These are phyloP conservation scores for Dasyprocta punctata DNA, from an alignment of 2,113 vertebrate species.

Conservation along the genomic window DNA sequence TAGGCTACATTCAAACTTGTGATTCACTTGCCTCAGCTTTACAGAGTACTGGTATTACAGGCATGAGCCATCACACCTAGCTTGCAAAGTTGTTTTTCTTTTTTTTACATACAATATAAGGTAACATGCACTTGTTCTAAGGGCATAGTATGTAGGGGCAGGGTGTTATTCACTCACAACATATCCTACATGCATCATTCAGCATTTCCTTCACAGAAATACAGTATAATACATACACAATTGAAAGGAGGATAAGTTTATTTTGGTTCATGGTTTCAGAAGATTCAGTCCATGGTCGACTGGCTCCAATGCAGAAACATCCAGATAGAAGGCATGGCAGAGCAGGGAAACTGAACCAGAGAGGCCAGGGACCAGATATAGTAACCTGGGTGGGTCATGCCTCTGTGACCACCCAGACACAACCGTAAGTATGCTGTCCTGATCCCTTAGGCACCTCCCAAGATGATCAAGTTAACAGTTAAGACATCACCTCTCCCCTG, in stretches of 20 bases:
- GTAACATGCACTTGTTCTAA: background rate
- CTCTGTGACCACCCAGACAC: background rate
- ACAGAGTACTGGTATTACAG: background rate
- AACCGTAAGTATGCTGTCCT: background rate
- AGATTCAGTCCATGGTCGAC: background rate
- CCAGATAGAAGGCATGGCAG: background rate
- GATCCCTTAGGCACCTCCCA: background rate
- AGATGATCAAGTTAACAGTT: background rate
- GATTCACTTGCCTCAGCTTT: background rate
- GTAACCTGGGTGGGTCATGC: background rate
- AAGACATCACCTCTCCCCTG: background rate
- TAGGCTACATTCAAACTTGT: background rate
- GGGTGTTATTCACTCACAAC: background rate
- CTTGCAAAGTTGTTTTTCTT: background rate
- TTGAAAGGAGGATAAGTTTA: background rate
- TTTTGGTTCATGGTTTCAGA: background rate
- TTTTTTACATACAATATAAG: background rate
- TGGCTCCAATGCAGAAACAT: background rate
- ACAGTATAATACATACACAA: background rate
- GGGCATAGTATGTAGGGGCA: no score
- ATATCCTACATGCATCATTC: background rate
- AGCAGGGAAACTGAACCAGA: background rate
- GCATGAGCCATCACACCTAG: background rate
- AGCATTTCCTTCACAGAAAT: background rate
- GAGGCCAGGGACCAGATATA: background rate